A percentile compares a stretch with the other conserved stretches of the same genome.
phyloP scores from a whole-genome alignment of 2,113 vertebrate genomes.

The Sebastes schlegelii region DNA sequence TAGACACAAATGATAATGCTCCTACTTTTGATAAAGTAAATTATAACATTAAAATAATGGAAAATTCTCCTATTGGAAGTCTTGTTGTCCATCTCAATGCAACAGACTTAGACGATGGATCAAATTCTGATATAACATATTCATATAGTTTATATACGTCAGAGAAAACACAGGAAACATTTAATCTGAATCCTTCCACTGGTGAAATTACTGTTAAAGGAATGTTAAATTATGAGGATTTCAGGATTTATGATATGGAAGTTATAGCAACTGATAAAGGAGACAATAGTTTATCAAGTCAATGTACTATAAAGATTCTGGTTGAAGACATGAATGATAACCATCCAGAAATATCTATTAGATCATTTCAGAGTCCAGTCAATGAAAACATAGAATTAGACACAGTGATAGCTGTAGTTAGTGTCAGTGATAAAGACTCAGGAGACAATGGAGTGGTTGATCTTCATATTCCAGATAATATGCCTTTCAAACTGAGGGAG shows the following conservation, averaged over 20 bases:
- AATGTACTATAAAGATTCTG: conserved; percentile 80
- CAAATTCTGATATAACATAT: conserved; percentile 67
- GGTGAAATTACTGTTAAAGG: conserved; percentile 83
- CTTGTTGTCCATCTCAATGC: conserved; percentile 64
- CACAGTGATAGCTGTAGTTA: conserved; percentile 68
- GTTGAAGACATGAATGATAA: conserved; percentile 84
- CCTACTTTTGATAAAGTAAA: conserved; percentile 58
- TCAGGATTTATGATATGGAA: conserved; percentile 79
- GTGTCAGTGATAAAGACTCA: conserved; percentile 68
- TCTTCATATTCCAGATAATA: conserved; percentile 55
- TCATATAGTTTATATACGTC: conserved; percentile 64
- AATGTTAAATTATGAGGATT: conserved; percentile 81
- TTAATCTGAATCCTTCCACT: conserved; percentile 74
- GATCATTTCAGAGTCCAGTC: conserved; percentile 70
- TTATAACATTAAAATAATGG: conserved; percentile 55
- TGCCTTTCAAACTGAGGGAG: conserved; percentile 68
- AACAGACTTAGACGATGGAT: conserved; percentile 69
- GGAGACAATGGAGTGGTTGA: conserved; percentile 69
- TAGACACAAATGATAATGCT: conserved; percentile 72
- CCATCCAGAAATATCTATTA: conserved; percentile 78
- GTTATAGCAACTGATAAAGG: conserved; percentile 79
- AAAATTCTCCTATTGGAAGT: conserved; percentile 65
- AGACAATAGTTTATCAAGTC: conserved; percentile 72
- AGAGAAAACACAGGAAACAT: conserved; percentile 67
- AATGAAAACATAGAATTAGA: conserved; percentile 55